Conservation (phyloP, 2,113 vertebrate species). For the Gasterosteus aculeatus region DNA sequence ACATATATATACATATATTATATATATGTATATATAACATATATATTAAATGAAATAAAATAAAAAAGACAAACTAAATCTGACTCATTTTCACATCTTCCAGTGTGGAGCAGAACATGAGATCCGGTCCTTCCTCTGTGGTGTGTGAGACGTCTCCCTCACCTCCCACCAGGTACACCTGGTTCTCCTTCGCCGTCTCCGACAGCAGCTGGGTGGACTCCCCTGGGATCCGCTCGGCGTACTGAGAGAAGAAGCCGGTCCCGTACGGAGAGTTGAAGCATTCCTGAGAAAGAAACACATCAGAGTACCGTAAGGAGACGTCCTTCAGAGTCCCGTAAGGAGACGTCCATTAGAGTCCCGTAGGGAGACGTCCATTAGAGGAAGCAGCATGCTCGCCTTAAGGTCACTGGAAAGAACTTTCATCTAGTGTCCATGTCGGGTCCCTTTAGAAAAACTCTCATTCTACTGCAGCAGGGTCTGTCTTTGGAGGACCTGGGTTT, state of each 20-base stretch:
- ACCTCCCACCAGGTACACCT: slow-evolving; percentile 94
- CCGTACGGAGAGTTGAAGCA: slow-evolving; percentile 98
- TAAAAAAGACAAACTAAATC: neutral
- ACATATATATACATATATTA: neutral
- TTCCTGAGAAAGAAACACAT: slow-evolving; percentile 79
- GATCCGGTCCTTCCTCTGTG: neutral
- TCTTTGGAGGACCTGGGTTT: no score
- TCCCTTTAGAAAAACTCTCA: no score
- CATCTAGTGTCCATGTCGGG: no score
- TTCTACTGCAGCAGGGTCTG: no score
- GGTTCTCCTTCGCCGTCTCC: slow-evolving; percentile 88
- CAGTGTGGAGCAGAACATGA: neutral
- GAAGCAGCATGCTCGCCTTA: no score
- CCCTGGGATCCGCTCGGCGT: slow-evolving; percentile 94
- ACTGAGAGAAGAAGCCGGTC: slow-evolving; percentile 87
- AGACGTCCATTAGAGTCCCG: no score
- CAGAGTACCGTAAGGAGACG: no score
- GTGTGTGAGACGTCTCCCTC: neutral
- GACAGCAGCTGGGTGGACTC: slow-evolving; percentile 89
- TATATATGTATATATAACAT: no score
- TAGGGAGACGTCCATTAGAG: no score
- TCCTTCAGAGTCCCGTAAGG: no score
- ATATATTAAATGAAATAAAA: no score
- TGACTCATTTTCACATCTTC: neutral
- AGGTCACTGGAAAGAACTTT: no score